These are phyloP conservation scores for Acanthornis magna DNA, from an alignment of 2,797 vertebrate genomes.

Conservation along the genomic window DNA sequence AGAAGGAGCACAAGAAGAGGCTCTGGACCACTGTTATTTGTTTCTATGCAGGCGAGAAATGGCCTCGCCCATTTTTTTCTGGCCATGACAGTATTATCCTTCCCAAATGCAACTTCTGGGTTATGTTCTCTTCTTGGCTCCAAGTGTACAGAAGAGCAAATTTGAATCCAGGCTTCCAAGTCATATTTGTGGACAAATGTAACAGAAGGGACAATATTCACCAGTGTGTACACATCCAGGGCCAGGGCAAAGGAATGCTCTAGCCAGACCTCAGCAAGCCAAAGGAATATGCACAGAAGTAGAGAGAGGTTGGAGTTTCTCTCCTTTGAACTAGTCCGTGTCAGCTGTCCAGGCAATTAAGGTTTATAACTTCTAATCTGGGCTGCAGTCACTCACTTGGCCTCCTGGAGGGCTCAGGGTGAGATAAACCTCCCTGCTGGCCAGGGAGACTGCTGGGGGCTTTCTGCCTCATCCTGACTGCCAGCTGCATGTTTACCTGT, in stretches of 20 bases:
- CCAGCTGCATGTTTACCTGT: neutral
- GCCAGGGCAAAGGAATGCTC: neutral
- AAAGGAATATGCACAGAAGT: rapidly evolving
- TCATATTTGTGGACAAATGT: neutral
- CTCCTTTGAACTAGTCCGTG: neutral
- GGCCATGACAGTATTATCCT: neutral
- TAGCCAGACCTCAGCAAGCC: neutral
- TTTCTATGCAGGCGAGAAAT: neutral
- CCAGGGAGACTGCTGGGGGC: neutral
- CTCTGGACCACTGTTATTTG: neutral
- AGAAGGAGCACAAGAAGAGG: neutral
- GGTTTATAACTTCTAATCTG: neutral
- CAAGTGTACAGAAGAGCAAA: neutral
- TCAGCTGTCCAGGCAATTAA: neutral
- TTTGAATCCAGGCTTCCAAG: neutral
- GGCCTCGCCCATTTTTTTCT: neutral
- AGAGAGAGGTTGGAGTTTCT: neutral
- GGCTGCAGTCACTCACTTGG: neutral
- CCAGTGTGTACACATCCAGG: neutral
- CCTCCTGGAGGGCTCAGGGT: neutral
- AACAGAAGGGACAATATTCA: neutral
- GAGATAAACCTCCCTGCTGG: neutral
- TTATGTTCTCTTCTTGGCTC: neutral
- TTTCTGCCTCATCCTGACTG: neutral
- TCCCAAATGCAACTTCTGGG: neutral